phyloP scores from a whole-genome alignment of 2,888 invertebrate species.

The Teleiodes luculella region DNA sequence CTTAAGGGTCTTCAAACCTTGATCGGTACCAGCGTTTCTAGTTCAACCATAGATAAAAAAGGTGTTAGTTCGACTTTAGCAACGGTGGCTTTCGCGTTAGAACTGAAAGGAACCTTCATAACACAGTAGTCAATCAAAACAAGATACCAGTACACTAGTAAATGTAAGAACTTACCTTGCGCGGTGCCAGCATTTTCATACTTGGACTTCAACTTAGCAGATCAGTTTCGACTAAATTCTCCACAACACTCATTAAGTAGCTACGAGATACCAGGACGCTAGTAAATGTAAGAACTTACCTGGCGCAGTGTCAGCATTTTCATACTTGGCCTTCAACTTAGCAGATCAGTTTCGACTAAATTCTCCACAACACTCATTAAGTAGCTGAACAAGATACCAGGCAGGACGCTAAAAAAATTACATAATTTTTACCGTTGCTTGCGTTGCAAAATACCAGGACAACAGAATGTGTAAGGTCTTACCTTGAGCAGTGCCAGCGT shows the following conservation, averaged over 20 bases:
- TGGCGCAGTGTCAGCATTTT: slow-evolving; percentile 56
- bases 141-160: neutral
- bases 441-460: neutral
- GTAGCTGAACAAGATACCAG: too few relatives aligned
- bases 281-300: slow-evolving; percentile 44
- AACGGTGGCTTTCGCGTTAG: too few relatives aligned
- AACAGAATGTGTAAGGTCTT: slow-evolving; percentile 28
- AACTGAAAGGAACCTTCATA: too few relatives aligned
- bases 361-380: slow-evolving; percentile 41
- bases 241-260: slow-evolving; percentile 29
- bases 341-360: slow-evolving; percentile 61
- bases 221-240: slow-evolving; percentile 63
- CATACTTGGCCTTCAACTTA: slow-evolving; percentile 71
- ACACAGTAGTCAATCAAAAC: too few relatives aligned
- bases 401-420: neutral
- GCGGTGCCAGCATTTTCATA: slow-evolving; percentile 57
- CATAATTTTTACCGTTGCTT: too few relatives aligned
- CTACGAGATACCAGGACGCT: neutral
- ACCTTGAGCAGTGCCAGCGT: slow-evolving; percentile 63
- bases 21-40: too few relatives aligned
- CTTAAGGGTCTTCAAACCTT: too few relatives aligned
- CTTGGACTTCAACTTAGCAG: slow-evolving; percentile 66
- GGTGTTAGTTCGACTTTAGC: too few relatives aligned
- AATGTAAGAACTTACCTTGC: slow-evolving; percentile 57
- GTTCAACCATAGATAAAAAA: too few relatives aligned